Base-by-base conservation (phyloP, 2,113 vertebrate genomes). In the Paralichthys olivaceus region DNA sequence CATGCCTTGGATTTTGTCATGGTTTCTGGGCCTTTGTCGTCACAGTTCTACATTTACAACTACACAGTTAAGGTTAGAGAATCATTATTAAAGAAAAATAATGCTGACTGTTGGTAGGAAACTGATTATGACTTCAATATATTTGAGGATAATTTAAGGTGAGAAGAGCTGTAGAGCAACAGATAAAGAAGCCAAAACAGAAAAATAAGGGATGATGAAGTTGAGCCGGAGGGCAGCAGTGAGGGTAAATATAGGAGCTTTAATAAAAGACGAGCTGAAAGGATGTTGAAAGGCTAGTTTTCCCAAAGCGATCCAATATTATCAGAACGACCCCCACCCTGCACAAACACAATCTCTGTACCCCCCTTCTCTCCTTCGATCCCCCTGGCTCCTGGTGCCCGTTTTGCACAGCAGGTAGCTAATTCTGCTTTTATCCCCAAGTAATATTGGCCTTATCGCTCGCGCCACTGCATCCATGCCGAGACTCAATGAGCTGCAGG, bases 381-480 rank as follows among this genome's bases (percentile, higher is more conserved):
- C 51, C 74, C 69, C 74, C 70, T 54, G 75, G 72, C 62, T 82
- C 83, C 57, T n/a, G 59, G 81, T 81, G 70, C 83, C 81, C 62
- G 40, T 86, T 88, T 92, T 89, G 84, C 86, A 80, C 84, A 87
- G 84, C 79, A 83, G 87, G 90, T 72, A 87, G 81, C 85, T 92
- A 92, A 94, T 91, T 88, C 90, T 59, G 53, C 79, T 85, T 89
- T 92, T 90, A 91, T 93, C 89, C 87, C 84, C 29, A 7, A 83
- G 86, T 91, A 84, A 92, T 93, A 93, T 90, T 82, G 82, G 85
- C 87, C 84, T 90, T 91, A 91, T 90, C 85, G 58, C 69, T 84
- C 28, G 49, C 75, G 17, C 84, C 81, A 62, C 77, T 80, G 84
- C 84, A 84, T 85, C 82, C 69, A 85, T 57, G 83, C 77, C 7